phyloP scores from a whole-genome alignment of 2,113 vertebrate species.

The Ochotona princeps region DNA sequence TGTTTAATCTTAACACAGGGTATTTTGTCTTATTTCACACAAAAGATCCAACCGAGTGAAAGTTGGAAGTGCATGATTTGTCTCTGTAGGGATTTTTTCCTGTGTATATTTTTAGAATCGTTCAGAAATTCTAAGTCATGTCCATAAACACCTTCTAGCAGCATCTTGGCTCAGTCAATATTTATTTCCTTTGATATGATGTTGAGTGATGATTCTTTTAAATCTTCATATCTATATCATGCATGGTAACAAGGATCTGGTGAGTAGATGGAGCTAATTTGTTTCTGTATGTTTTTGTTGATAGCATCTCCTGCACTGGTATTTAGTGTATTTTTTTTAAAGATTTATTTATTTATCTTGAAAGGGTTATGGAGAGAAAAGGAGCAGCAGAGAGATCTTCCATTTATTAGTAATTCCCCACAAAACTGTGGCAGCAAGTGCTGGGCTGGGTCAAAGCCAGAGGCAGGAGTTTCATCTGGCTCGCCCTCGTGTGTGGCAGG shows the following conservation, averaged over 20 bases:
- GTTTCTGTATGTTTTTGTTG: neutral
- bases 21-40: conserved; percentile 55
- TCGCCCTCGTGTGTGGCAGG: too few relatives aligned
- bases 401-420: too few relatives aligned
- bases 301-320: neutral
- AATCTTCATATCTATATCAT: conserved; percentile 7
- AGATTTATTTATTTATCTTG: too few relatives aligned
- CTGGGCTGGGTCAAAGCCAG: too few relatives aligned
- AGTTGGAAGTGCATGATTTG: conserved; percentile 37
- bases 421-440: too few relatives aligned
- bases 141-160: conserved; percentile 3
- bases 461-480: too few relatives aligned
- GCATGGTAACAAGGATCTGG: neutral
- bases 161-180: conserved; percentile 27
- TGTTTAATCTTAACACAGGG: neutral
- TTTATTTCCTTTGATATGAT: conserved; percentile 44
- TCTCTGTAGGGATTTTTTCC: conserved; percentile 26
- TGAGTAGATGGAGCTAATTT: neutral
- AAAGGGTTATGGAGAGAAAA: too few relatives aligned
- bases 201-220: conserved; percentile 43
- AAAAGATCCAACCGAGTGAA: neutral
- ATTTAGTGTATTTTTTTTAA: neutral
- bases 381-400: too few relatives aligned
- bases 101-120: conserved; percentile 64
- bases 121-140: conserved; percentile 58